Percentiles rank a stretch among this genome's conserved stretches.
phyloP scores from a whole-genome alignment of 1,140 invertebrate genomes.

The Cataglyphis hispanica region DNA sequence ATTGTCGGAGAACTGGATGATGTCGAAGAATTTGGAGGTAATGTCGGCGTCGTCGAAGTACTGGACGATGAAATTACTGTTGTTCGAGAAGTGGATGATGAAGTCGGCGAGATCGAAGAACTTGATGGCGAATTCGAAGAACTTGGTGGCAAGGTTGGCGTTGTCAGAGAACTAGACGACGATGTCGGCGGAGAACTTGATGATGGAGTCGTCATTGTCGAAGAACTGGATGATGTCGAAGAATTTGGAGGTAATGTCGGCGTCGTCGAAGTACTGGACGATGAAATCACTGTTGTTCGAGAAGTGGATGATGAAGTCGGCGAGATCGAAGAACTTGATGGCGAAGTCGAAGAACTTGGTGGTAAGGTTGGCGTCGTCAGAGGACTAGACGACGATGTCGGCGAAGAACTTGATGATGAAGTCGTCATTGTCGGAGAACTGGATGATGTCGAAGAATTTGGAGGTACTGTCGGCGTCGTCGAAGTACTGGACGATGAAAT shows the following conservation, averaged over 20 bases:
- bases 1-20: background rate
- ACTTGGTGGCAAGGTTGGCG: background rate
- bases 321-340: too few relatives aligned
- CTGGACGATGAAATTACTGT: slow-evolving; percentile 68
- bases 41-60: slow-evolving; percentile 77
- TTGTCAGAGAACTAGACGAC: too few relatives aligned
- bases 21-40: slow-evolving; percentile 85
- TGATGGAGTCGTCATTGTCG: background rate
- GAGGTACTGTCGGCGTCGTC: background rate
- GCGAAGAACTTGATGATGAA: slow-evolving; percentile 9
- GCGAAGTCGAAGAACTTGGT: background rate
- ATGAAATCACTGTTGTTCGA: too few relatives aligned
- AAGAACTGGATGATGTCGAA: background rate
- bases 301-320: background rate
- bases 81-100: too few relatives aligned
- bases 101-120: background rate
- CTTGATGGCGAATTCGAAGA: background rate
- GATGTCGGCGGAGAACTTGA: background rate
- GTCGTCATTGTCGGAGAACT: background rate
- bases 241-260: background rate
- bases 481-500: too few relatives aligned
- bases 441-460: background rate
- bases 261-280: background rate
- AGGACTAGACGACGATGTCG: background rate
- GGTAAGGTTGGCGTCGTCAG: too few relatives aligned